Evolutionary conservation across 2,797 vertebrate species (phyloP), one percentile per base, ranked within the genome.

Genomic region (Phalanger gymnotis): DNA sequence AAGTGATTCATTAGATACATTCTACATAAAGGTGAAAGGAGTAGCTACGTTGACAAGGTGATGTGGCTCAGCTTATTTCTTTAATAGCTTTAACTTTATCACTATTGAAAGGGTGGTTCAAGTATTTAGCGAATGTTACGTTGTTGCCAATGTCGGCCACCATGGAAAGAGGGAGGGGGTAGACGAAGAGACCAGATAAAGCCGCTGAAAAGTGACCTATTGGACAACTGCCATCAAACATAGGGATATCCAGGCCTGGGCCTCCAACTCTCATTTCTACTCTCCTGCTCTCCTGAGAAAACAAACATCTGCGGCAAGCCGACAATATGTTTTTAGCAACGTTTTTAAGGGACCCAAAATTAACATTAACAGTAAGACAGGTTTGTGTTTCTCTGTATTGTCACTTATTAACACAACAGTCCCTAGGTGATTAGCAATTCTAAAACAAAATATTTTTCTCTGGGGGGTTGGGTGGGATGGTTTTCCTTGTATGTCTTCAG

Each of bases 21-120:
- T 98, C 98, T 98, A 97, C 95, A 96, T 97, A 97, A 30, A 96
- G 98, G 97, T 98, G 97, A 98, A 98, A 98, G 98, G 98, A 96
- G 96, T 97, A 94, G 96, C 92, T 56, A 97, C 96, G 97, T 97
- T 98, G 98, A 98, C 98, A 98, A 97, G 96, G 97, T 98, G 98
- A 98, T 98, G 98, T n/a, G 91, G 97, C 98, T 98, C 98, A 97
- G 97, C 97, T 97, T 98, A 97, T 98, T 98, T 98, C 98, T 98
- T 96, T 97, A 98, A 98, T 98, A 97, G 97, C 97, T 98, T 40
- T 98, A 98, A 98, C 95, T 98, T 98, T 98, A 98, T 98, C 97
- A 97, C 98, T 98, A 96, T 97, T 96, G 98, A 98, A 97, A 97
- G 96, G 97, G 97, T 97, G 95, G 97, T 95, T 96, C 94, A 95